Evolutionary conservation across 2,113 vertebrate species (phyloP).

Genomic region (Grus americana): DNA sequence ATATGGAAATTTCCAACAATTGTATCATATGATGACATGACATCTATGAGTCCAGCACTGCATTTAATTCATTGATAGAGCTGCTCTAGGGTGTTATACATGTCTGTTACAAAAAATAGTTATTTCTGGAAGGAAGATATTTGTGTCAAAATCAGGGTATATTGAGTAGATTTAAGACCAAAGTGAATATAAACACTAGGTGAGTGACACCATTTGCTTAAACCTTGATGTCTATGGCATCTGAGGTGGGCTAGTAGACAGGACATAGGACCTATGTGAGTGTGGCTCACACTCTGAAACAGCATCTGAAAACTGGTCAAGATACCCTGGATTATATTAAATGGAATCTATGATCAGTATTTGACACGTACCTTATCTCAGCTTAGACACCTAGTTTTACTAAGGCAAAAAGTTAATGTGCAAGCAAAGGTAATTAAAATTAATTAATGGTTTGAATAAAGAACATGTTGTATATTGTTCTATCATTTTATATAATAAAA

Average conservation of each 20-base stretch:
- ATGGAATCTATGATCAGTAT: neutral
- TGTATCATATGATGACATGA: neutral
- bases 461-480: neutral
- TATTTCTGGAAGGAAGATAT: neutral
- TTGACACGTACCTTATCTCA: neutral
- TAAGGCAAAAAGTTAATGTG: neutral
- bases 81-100: neutral
- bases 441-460: neutral
- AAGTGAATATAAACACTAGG: neutral
- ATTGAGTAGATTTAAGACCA: neutral
- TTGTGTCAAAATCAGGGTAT: neutral
- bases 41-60: accelerated
- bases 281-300: neutral
- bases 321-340: neutral
- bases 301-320: neutral
- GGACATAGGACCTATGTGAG: neutral
- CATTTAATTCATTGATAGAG: neutral
- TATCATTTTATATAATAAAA: neutral
- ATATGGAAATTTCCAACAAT: neutral
- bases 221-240: neutral
- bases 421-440: neutral
- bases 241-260: neutral
- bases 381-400: neutral
- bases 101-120: neutral
- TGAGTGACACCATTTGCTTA: neutral